These are phyloP conservation scores for Neodiprion lecontei DNA, from an alignment of 1,140 invertebrate species.

Conservation along the genomic window DNA sequence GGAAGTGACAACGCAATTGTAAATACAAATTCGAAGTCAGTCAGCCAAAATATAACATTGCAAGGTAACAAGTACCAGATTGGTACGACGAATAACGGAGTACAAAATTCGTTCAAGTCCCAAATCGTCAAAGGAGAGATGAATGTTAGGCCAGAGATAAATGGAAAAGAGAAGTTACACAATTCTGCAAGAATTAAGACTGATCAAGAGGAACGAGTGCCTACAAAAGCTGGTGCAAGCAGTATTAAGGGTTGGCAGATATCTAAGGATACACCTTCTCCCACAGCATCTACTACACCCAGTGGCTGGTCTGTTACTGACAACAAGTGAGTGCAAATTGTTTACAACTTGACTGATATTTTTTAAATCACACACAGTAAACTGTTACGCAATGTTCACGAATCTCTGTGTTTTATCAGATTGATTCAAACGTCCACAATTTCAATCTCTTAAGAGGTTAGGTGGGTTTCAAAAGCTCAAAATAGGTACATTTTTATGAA, in stretches of 20 bases:
- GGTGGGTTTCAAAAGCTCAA: too few species aligned
- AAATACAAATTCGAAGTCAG: conserved; percentile 11
- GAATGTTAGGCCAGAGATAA: conserved; percentile 36
- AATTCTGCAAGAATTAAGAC: conserved; percentile 41
- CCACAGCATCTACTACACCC: conserved; percentile 35
- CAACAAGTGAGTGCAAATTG: conserved; percentile 43
- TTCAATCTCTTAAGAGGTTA: too few species aligned
- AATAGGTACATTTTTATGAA: too few species aligned
- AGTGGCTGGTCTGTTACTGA: conserved; percentile 57
- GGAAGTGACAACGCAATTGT: background rate
- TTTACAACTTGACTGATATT: background rate
- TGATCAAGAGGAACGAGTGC: conserved; percentile 44
- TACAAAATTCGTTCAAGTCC: conserved; percentile 13
- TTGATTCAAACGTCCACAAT: too few species aligned
- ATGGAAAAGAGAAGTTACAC: conserved; percentile 40
- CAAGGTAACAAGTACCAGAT: background rate
- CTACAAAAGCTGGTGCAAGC: conserved; percentile 47
- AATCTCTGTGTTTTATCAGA: too few species aligned
- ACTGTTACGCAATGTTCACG: background rate
- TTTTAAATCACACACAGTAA: background rate
- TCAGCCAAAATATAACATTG: background rate
- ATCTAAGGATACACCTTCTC: conserved; percentile 45
- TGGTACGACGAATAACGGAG: background rate
- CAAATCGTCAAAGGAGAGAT: conserved; percentile 35
- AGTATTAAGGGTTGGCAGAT: conserved; percentile 49